Evolutionary conservation across 1,140 invertebrate species (phyloP).

Genomic region (Agrilus planipennis): DNA sequence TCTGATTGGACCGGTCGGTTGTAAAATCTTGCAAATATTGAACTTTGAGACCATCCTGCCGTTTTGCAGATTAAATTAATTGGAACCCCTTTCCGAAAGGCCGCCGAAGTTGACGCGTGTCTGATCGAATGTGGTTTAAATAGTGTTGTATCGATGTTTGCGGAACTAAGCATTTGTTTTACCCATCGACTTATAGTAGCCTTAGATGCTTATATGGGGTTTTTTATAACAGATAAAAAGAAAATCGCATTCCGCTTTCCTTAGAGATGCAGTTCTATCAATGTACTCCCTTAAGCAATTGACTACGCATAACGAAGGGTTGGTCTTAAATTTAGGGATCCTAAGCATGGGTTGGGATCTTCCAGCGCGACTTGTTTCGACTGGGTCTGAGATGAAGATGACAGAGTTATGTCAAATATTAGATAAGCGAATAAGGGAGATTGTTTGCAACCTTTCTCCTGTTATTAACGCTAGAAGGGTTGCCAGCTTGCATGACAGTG

Average conservation of each 20-base stretch:
- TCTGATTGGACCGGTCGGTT: too few relatives aligned
- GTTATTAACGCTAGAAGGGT: not conserved
- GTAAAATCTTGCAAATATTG: not conserved
- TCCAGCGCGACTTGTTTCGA: not conserved
- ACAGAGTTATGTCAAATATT: not conserved
- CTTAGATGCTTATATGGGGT: not conserved
- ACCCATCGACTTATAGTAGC: not conserved
- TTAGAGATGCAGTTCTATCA: not conserved
- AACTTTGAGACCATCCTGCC: not conserved
- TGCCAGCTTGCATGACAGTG: not conserved
- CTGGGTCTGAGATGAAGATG: not conserved
- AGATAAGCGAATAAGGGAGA: not conserved
- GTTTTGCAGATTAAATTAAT: not conserved
- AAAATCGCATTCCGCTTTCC: not conserved
- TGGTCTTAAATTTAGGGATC: not conserved
- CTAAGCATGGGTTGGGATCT: not conserved
- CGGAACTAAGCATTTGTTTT: not conserved
- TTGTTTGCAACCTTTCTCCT: not conserved
- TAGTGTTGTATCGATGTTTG: not conserved
- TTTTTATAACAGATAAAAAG: not conserved
- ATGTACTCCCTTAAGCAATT: not conserved
- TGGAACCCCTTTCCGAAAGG: not conserved
- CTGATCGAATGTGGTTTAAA: not conserved
- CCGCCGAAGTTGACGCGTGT: not conserved
- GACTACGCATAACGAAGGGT: not conserved